These are phyloP conservation scores for Andrena marginata DNA, from an alignment of 2,888 invertebrate species.

Conservation along the genomic window DNA sequence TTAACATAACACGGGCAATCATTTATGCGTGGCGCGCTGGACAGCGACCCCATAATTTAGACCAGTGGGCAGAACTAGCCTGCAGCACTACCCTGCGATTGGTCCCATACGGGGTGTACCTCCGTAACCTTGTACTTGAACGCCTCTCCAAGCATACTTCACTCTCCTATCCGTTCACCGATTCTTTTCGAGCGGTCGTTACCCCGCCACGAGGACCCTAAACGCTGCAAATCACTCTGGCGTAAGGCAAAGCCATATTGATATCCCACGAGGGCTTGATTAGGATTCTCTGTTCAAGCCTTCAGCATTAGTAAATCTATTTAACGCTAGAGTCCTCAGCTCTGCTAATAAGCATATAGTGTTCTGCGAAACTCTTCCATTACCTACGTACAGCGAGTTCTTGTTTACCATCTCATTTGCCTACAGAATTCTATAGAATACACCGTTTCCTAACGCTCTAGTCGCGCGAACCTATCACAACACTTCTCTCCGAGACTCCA, in stretches of 20 bases:
- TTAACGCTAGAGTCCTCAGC: too few relatives aligned
- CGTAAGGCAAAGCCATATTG: neutral
- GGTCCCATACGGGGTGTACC: slow-evolving; percentile 70
- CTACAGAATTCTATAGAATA: too few relatives aligned
- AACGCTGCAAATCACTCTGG: neutral
- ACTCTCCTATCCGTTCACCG: neutral
- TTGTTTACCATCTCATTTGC: too few relatives aligned
- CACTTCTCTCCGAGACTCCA: neutral
- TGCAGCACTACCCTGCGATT: slow-evolving; percentile 69
- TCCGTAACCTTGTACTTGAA: slow-evolving; percentile 63
- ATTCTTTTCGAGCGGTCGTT: neutral
- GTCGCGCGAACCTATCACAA: too few relatives aligned
- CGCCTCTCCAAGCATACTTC: slow-evolving; percentile 49
- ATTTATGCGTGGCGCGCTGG: slow-evolving; percentile 83
- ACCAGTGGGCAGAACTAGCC: slow-evolving; percentile 82
- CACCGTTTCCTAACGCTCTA: too few relatives aligned
- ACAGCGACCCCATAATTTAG: slow-evolving; percentile 84
- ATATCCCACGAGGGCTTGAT: neutral
- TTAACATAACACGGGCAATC: slow-evolving; percentile 85
- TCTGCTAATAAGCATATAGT: too few relatives aligned
- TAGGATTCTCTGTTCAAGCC: neutral
- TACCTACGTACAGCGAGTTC: too few relatives aligned
- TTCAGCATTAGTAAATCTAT: neutral
- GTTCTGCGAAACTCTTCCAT: too few relatives aligned
- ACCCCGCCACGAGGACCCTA: neutral